Conservation (phyloP, 2,888 invertebrate species). For the Dasysyrphus albostriatus region DNA sequence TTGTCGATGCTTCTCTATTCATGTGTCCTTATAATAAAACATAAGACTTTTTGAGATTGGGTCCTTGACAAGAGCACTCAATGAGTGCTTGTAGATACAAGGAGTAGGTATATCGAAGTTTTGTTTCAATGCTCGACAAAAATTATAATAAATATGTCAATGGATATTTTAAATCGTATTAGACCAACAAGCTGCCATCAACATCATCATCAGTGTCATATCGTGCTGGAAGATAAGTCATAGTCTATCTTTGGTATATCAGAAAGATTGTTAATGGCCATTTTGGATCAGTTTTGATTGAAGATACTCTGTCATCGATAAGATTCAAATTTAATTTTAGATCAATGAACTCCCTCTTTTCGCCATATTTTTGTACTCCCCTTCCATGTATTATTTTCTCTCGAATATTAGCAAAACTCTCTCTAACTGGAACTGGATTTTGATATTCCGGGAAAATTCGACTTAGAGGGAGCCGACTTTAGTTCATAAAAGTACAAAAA, state of each 20-base stretch:
- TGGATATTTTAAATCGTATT: conserved; percentile 47
- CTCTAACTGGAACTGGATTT: no score
- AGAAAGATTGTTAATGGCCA: not conserved
- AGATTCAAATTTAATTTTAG: no score
- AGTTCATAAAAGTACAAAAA: no score
- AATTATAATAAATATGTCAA: conserved; percentile 60
- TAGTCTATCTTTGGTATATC: not conserved
- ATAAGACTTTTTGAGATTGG: conserved; percentile 2
- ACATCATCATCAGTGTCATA: not conserved
- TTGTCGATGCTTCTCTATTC: not conserved
- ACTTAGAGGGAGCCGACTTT: no score
- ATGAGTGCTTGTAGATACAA: not conserved
- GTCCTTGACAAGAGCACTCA: not conserved
- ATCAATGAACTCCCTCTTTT: no score
- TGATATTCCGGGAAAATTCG: no score
- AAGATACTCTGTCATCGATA: not conserved
- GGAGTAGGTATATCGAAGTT: conserved; percentile 6
- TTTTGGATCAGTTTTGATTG: not conserved
- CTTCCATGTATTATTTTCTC: no score
- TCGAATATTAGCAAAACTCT: no score
- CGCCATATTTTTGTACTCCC: no score
- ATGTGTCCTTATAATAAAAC: not conserved
- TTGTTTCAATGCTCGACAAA: conserved; percentile 36
- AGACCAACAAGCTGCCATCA: conserved; percentile 28
- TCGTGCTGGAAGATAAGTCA: not conserved